Evolutionary conservation across 1,140 invertebrate species (phyloP), one percentile per base, ranked within the genome.

Genomic region (Thaumatotibia leucotreta): DNA sequence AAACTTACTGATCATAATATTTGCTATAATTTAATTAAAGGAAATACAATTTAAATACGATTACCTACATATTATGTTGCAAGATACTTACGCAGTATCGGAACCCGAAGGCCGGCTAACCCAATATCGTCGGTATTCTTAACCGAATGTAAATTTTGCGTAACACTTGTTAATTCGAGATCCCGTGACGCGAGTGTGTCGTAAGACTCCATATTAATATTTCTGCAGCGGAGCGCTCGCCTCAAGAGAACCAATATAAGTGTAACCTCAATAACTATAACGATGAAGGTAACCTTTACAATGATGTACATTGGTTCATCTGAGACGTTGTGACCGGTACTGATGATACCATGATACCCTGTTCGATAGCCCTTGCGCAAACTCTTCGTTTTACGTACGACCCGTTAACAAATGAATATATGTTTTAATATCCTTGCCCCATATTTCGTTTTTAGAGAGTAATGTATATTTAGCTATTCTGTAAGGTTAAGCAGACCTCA

Each of bases 91-190:
- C 50, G 27, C 50, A 67, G 64, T 67, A 17, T n/a, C n/a, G 11
- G 11, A 39, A 39, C 35, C 17, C 67, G 68, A 75, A 73, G 76
- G 73, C 58, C 69, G 29, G 23, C 49, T 61, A 65, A 63, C 23
- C 64, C 65, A 68, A 69, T 72, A 67, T 63, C 24, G 65, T 69
- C 64, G 29, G 58, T 67, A 50, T 65, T 64, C 23, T 63, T 27
- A 45, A 24, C 35, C 35, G 32, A 69, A 62, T 67, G 74, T 68
- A 68, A 73, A 75, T 79, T 79, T 84, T 83, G 64, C 79, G 78
- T 80, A 84, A 87, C 73, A 71, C 67, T 76, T 76, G 80, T 84
- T 81, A 82, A 79, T 80, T 77, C 66, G 67, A 73, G 70, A 54
- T 69, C 70, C 74, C 65, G 70, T 81, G 76, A 82, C 83, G 79